Base-by-base conservation (phyloP, 2,888 invertebrate species). In the Cotesia congregata region DNA sequence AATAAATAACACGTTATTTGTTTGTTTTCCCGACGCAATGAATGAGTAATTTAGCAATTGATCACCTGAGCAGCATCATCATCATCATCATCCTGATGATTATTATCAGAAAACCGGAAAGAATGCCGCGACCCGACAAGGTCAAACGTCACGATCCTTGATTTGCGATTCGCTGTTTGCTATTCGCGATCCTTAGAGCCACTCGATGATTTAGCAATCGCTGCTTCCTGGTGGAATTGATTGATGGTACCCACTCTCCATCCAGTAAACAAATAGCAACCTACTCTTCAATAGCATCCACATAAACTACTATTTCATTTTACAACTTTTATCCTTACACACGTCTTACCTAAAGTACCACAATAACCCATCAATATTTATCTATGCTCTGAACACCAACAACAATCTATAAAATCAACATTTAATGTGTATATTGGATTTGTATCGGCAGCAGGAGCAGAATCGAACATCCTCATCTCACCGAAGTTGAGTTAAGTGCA, bases 161-260 rank as follows among this genome's bases (percentile, higher is more conserved):
- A 30, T 30, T 30, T 30, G 30, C 3, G 30, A 30, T 30, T 30
- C 30, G 30, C 30, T 30, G 30, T 30, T 30, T 30, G 30, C 30
- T 30, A 30, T 30, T 30, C 30, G 30, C 30, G 30, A 30, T 30
- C 30, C 30, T 30, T 3, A 50, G 50, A 61, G 83, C 80, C 83
- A 82, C 85, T 80, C 80, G 81, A 82, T 84, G 85, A 85, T 85
- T 85, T 84, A 83, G 85, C 85, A 86, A 81, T 80, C 79, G 72
- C 71, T 82, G 83, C 83, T 86, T 86, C 85, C 83, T 85, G 84
- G 83, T 84, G 83, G 80, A 78, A 83, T 85, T 86, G 86, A 86
- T 86, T 86, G 84, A 86, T 86, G 83, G 81, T 82, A 77, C 78
- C 74, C 78, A 81, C 76, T 78, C 74, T 77, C 74, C 72, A 5